Evolutionary conservation across 2,113 vertebrate species (phyloP), one percentile per base, ranked within the genome.

Genomic region (Gymnogyps californianus): DNA sequence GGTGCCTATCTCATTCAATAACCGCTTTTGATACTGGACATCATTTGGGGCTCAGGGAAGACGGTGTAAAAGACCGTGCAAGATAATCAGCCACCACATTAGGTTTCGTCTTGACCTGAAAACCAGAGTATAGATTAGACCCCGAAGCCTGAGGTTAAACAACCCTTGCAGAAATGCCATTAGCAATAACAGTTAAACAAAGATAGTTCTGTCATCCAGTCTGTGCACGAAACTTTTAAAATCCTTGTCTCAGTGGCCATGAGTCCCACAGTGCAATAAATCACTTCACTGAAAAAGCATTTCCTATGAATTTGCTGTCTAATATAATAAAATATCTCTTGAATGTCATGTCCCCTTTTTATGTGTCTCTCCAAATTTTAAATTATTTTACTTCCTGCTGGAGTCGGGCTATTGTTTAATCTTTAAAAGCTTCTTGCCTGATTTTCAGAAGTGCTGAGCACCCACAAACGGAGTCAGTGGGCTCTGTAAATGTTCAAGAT

Each of bases 291-390:
- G 69, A 80, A 91, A 92, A 87, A 95, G 93, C 93, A 84, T 89
- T 96, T 94, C 83, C 89, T 85, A 36, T 70, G 96, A 85, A 83
- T 94, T 32, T 94, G 78, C 96, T 94, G 93, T 95, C 96, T 72
- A 18, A 49, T 22, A 69, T 26, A 79, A 97, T 97, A 69, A 97
- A 97, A 96, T 90, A 96, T 77, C 49, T 88, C 90, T 25, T 29
- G 44, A 54, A 69, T 91, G 93, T 97, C 94, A 34, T 1, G 87
- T 97, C 94, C 95, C 95, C 91, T 97, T 93, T 97, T 91, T 94
- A 91, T 34, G 25, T 40, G 51, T 66, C 77, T 70, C 87, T 38
- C 44, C 91, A 87, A 55, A 65, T 87, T 84, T 49, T n/a, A 83
- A 95, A 94, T 89, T 2, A 89, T 85, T 87, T 94, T 42, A 66